These are phyloP conservation scores for Hylaeus volcanicus DNA, from an alignment of 1,140 invertebrate species.

Conservation along the genomic window DNA sequence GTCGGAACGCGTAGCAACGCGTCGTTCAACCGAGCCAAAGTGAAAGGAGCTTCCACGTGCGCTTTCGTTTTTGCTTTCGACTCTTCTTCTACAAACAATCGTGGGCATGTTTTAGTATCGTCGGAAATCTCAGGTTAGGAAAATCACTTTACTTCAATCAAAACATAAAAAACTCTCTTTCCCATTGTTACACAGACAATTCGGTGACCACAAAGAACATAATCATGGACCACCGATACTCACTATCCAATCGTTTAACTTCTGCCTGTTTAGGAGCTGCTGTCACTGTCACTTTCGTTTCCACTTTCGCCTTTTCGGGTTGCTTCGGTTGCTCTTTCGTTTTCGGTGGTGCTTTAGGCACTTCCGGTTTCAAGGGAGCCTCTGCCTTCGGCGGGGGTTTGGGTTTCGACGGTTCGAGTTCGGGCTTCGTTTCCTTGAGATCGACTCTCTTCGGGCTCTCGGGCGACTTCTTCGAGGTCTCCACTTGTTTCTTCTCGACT, in stretches of 20 bases:
- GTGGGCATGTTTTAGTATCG: not conserved
- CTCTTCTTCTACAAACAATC: conserved; percentile 65
- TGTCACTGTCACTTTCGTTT: conserved; percentile 28
- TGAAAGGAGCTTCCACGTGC: conserved; percentile 63
- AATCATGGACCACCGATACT: conserved; percentile 41
- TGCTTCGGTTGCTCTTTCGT: conserved; percentile 45
- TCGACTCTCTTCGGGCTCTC: conserved; percentile 30
- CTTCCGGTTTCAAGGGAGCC: conserved; percentile 54
- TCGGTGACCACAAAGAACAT: too few relatives aligned
- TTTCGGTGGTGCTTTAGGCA: conserved; percentile 55
- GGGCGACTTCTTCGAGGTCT: conserved; percentile 5
- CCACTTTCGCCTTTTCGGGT: conserved; percentile 48
- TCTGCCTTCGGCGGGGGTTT: conserved; percentile 12
- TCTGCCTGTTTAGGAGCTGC: conserved; percentile 19
- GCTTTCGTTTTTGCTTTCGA: conserved; percentile 63
- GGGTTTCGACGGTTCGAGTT: conserved; percentile 23
- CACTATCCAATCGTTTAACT: conserved; percentile 53
- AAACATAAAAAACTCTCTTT: not conserved
- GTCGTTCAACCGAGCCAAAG: conserved; percentile 75
- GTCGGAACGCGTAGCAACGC: conserved; percentile 82
- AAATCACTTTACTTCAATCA: not conserved
- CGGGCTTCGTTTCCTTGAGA: conserved; percentile 33
- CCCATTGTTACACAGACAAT: too few relatives aligned
- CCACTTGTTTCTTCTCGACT: conserved; percentile 11
- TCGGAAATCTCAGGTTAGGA: not conserved